Evolutionary conservation across 1,140 invertebrate genomes (phyloP).

Genomic region (Antheraea mylitta): DNA sequence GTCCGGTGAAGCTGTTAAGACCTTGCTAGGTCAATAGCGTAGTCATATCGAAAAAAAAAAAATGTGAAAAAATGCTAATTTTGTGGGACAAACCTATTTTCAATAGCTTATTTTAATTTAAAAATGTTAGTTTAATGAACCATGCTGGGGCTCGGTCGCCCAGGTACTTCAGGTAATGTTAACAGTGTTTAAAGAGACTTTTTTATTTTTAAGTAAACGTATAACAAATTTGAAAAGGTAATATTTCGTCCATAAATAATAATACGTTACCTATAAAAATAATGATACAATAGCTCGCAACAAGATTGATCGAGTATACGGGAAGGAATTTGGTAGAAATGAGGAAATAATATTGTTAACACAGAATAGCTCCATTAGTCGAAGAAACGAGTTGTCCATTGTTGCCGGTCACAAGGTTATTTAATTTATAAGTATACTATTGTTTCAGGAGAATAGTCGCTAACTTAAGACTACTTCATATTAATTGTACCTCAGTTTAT

Average conservation of each 20-base stretch:
- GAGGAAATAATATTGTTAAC: constrained; percentile 39
- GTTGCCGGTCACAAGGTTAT: constrained; percentile 14
- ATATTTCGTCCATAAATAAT: constrained; percentile 7
- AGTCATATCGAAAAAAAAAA: too few relatives aligned
- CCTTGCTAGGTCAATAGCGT: too few relatives aligned
- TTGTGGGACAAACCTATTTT: too few relatives aligned
- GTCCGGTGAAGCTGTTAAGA: too few relatives aligned
- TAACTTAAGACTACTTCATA: too few relatives aligned
- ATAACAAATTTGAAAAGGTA: background rate
- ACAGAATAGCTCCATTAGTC: constrained; percentile 33
- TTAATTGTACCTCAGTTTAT: too few relatives aligned
- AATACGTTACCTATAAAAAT: constrained; percentile 10
- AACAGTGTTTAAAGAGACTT: too few relatives aligned
- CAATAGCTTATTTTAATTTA: too few relatives aligned
- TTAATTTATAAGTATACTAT: constrained; percentile 7
- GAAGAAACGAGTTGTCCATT: constrained; percentile 24
- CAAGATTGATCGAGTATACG: constrained; percentile 32
- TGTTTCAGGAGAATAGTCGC: background rate
- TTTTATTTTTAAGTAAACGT: background rate
- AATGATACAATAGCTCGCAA: constrained; percentile 18
- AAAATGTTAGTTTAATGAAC: too few relatives aligned
- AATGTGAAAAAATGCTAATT: too few relatives aligned
- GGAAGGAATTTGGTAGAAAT: constrained; percentile 29
- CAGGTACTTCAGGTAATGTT: too few relatives aligned
- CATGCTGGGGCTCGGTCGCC: too few relatives aligned